A percentile compares a stretch with the other conserved stretches of the same genome.
These are phyloP conservation scores for Coelopa frigida DNA, from an alignment of 1,140 invertebrate genomes.

Conservation along the genomic window DNA sequence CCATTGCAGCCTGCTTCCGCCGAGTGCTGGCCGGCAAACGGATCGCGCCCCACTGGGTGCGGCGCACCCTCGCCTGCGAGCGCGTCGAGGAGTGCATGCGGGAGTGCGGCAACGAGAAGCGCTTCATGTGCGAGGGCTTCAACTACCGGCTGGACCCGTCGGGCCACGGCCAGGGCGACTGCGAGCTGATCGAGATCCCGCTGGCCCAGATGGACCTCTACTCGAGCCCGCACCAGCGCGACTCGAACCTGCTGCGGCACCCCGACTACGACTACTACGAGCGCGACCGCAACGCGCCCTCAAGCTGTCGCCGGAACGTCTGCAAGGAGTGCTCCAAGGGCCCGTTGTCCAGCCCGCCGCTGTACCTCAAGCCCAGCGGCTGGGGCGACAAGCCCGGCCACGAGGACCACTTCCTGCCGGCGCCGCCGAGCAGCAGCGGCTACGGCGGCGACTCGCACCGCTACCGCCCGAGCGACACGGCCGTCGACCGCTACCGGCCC, in stretches of 20 bases:
- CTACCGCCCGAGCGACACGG: constrained; percentile 24
- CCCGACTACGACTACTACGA: constrained; percentile 71
- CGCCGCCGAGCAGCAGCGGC: constrained; percentile 11
- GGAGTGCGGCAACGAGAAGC: constrained; percentile 64
- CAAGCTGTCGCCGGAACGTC: constrained; percentile 39
- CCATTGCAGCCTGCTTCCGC: constrained; percentile 62
- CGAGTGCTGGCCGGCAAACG: constrained; percentile 62
- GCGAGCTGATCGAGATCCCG: constrained; percentile 64
- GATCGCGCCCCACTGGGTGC: constrained; percentile 56
- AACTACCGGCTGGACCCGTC: constrained; percentile 64
- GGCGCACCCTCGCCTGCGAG: constrained; percentile 59
- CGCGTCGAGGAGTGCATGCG: constrained; percentile 63
- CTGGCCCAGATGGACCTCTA: constrained; percentile 56
- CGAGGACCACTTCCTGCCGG: constrained; percentile 11
- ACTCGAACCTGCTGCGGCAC: constrained; percentile 48
- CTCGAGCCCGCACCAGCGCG: constrained; percentile 34
- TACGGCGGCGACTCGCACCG: constrained; percentile 15
- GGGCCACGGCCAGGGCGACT: constrained; percentile 58
- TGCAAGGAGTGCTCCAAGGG: constrained; percentile 37
- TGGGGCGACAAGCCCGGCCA: constrained; percentile 14
- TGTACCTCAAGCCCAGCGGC: constrained; percentile 33
- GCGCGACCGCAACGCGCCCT: constrained; percentile 53
- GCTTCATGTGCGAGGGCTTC: constrained; percentile 72
- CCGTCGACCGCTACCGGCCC: constrained; percentile 39
- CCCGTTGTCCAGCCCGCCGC: constrained; percentile 11